Evolutionary conservation across 2,797 vertebrate species (phyloP).

Genomic region (Rhabdomys pumilio): DNA sequence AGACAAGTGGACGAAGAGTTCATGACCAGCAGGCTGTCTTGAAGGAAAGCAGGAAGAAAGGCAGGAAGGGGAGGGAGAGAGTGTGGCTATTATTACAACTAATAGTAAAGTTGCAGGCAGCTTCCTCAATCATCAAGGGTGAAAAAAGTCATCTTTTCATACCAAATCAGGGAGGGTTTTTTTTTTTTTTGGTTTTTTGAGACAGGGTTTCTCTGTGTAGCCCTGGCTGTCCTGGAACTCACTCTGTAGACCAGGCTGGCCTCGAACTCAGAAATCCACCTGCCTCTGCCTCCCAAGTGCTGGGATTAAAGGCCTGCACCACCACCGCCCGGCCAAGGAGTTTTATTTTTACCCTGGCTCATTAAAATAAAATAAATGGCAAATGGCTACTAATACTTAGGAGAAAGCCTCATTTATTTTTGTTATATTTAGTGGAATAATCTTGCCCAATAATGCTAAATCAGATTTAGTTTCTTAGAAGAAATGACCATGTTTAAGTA

Average conservation of each 20-base stretch:
- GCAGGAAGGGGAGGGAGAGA: background rate
- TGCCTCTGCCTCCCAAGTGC: too few relatives aligned
- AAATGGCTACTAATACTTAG: constrained; percentile 15
- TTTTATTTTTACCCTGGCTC: constrained; percentile 3
- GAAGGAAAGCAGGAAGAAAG: background rate
- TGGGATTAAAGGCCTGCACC: too few relatives aligned
- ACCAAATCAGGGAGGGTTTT: background rate
- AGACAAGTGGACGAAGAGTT: background rate
- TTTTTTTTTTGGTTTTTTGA: too few relatives aligned
- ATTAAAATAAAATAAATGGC: constrained; percentile 48
- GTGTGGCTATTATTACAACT: background rate
- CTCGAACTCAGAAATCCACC: too few relatives aligned
- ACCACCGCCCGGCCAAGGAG: background rate
- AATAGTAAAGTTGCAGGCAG: background rate
- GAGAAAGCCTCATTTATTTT: background rate
- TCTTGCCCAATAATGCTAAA: constrained; percentile 31
- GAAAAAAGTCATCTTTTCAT: constrained; percentile 44
- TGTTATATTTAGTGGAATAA: constrained; percentile 24
- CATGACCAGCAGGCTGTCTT: background rate
- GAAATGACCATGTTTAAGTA: constrained; percentile 1
- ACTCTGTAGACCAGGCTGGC: too few relatives aligned
- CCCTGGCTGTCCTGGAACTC: too few relatives aligned
- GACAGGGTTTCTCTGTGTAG: too few relatives aligned
- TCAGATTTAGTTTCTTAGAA: constrained; percentile 51
- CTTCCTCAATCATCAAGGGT: background rate